phyloP scores from a whole-genome alignment of 2,888 invertebrate genomes.

The Pachydiplax longipennis region DNA sequence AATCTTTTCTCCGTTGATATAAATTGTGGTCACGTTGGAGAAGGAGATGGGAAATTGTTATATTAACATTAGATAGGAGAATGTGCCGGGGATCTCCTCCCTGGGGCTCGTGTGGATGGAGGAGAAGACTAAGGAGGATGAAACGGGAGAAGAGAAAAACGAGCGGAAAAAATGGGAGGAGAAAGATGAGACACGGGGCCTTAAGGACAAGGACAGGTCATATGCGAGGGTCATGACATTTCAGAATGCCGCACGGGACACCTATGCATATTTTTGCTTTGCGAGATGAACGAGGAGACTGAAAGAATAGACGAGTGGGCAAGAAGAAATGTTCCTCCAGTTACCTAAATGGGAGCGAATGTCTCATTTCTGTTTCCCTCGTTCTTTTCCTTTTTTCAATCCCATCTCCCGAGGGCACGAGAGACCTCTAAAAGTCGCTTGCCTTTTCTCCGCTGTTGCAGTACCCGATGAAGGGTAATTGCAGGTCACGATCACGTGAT shows the following conservation, averaged over 20 bases:
- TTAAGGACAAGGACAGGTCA: neutral
- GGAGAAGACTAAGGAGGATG: neutral
- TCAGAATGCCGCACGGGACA: neutral
- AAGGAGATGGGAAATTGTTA: too few species aligned
- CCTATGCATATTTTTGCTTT: neutral
- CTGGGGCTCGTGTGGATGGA: neutral
- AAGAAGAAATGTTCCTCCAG: neutral
- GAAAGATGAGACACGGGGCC: neutral
- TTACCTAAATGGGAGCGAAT: neutral
- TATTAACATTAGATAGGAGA: too few species aligned
- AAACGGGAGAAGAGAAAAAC: neutral
- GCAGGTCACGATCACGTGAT: too few species aligned
- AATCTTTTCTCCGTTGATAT: neutral
- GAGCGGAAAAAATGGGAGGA: neutral
- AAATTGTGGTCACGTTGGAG: too few species aligned
- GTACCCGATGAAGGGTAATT: too few species aligned
- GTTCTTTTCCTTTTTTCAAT: neutral
- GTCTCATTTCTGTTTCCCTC: neutral
- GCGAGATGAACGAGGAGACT: neutral
- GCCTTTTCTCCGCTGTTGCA: too few species aligned
- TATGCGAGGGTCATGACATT: slow-evolving; percentile 33
- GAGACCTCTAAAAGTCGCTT: too few species aligned
- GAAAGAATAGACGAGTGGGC: neutral
- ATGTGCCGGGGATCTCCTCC: too few species aligned
- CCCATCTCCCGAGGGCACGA: neutral